Evolutionary conservation across 2,113 vertebrate species (phyloP), one percentile per base, ranked within the genome.

Genomic region (Geococcyx californianus): DNA sequence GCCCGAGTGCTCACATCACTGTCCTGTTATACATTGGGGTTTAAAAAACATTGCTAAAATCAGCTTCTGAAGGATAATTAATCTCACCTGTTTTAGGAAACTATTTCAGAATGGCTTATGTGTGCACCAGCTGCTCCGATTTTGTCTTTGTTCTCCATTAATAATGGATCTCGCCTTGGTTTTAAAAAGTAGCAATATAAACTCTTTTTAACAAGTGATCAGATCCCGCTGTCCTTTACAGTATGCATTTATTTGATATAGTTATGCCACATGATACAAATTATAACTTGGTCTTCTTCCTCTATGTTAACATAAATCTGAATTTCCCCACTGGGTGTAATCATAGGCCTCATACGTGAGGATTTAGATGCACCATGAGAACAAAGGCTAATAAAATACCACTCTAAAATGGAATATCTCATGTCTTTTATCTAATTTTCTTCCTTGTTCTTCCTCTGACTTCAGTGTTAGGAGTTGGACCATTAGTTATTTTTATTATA

Each of bases 321-420:
- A 93, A 89, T 87, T 94, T 93, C 51, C 26, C 78, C 34, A 42
- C 55, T 63, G 84, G 59, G 81, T 94, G 42, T 79, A 91, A 80
- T 93, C 66, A 33, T 2, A 69, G 31, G 28, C 42, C 31, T 84
- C 25, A 23, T 62, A 55, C 51, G 24, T 5, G 51, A 90, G 70
- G 74, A 93, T 96, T 96, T 95, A 93, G 49, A 62, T 80, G 89
- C 63, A 93, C 26, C 89, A 66, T 52, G 90, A 93, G 94, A 86
- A 77, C 36, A 88, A 88, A 80, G 47, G 59, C 63, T 86, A 92
- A 95, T 94, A 83, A 97, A 96, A 84, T 17, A 80, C n/a, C 24
- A 29, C 31, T 70, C 63, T 93, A 79, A 67, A 72, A 59, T 59
- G 83, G 72, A 92, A 52, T 66, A 83, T 69, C 36, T 83, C 8